Percentiles rank a stretch among this genome's conserved stretches.
Conservation (phyloP, 92 coral and sea anemone genomes). For the Anthopleura xanthogrammica region DNA sequence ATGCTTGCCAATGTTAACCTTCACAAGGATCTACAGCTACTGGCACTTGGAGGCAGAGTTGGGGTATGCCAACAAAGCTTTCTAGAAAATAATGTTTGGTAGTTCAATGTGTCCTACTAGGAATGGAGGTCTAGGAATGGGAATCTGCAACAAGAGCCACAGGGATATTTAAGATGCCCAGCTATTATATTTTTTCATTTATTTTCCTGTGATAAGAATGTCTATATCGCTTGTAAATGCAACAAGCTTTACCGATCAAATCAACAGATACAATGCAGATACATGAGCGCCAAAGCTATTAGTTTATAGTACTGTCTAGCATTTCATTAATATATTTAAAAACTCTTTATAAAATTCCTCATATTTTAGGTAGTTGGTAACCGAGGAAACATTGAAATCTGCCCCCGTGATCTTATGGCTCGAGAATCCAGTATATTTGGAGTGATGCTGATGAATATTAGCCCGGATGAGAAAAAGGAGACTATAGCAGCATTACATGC, state of each 20-base stretch:
- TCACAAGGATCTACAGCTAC: conserved; percentile 74
- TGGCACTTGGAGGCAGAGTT: conserved; percentile 76
- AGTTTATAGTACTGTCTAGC: background rate
- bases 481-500: conserved; percentile 61
- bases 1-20: conserved; percentile 91
- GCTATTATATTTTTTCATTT: too few species aligned
- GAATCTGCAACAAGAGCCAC: too few species aligned
- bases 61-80: conserved; percentile 52
- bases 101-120: too few species aligned
- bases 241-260: too few species aligned
- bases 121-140: too few species aligned
- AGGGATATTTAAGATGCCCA: too few species aligned
- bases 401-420: conserved; percentile 90
- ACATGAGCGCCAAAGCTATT: background rate
- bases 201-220: too few species aligned
- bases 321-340: too few species aligned
- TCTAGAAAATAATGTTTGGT: background rate
- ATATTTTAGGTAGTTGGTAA: conserved; percentile 80
- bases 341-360: background rate
- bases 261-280: too few species aligned
- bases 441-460: conserved; percentile 37
- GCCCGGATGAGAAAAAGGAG: conserved; percentile 65
- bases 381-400: conserved; percentile 87
- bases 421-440: conserved; percentile 90
- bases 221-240: too few species aligned